These are phyloP conservation scores for Microctonus brassicae DNA, from an alignment of 2,888 invertebrate genomes.

Conservation along the genomic window DNA sequence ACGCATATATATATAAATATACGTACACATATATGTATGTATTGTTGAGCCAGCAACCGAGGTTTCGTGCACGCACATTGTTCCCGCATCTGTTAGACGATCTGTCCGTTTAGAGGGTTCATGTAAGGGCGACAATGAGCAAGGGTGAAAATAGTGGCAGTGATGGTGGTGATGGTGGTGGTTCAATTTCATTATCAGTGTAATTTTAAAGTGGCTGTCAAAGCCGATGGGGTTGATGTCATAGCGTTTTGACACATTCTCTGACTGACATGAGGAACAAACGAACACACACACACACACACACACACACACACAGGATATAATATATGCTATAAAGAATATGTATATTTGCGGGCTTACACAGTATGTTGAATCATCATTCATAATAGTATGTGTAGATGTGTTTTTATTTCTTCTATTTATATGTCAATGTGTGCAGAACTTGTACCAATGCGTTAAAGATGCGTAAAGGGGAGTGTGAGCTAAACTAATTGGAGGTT, in stretches of 20 bases:
- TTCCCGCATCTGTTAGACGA: constrained; percentile 65
- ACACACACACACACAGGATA: constrained; percentile 50
- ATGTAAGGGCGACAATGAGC: constrained; percentile 25
- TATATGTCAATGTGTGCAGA: background rate
- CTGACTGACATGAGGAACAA: constrained; percentile 39
- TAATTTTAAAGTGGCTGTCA: constrained; percentile 69
- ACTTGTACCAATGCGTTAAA: background rate
- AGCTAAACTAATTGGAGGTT: background rate
- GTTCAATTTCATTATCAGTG: constrained; percentile 69
- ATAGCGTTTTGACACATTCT: constrained; percentile 44
- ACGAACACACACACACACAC: constrained; percentile 6
- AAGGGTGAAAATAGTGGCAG: constrained; percentile 35
- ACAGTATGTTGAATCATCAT: constrained; percentile 11
- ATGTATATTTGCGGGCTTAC: background rate
- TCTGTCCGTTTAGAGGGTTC: constrained; percentile 46
- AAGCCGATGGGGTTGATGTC: constrained; percentile 44
- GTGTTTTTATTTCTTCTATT: constrained; percentile 7
- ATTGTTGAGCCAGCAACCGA: constrained; percentile 44
- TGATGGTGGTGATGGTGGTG: constrained; percentile 39
- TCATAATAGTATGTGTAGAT: background rate
- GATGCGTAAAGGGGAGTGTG: background rate
- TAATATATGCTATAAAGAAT: constrained; percentile 37
- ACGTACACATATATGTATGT: background rate
- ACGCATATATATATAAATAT: constrained; percentile 27
- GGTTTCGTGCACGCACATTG: constrained; percentile 60